Base-by-base conservation (phyloP, 2,888 invertebrate species). In the Agrotis segetum region DNA sequence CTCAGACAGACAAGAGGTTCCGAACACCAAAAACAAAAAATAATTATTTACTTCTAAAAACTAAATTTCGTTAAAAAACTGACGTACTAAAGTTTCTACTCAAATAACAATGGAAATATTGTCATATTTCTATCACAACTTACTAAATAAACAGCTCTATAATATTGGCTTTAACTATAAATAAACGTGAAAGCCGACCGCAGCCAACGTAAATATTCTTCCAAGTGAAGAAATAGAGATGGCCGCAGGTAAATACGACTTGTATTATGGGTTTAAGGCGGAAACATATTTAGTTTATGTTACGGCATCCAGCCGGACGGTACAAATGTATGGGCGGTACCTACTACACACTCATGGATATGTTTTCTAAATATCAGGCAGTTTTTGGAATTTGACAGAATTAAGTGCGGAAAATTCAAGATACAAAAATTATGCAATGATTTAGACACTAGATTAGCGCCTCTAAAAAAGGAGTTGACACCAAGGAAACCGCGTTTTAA, bases 161-260 rank as follows among this genome's bases (percentile, higher is more conserved):
- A 59, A 70, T 67, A 72, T 81, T 65, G 53, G 71, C 66, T 79
- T 77, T 79, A 71, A 77, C 79, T 75, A 81, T 82, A 85, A 85
- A 88, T 88, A 88, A 88, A 82, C 86, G 75, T 73, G 75, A 82
- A 83, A 83, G 78, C 75, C 63, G 74, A 44, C 69, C 72, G 70
- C 71, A 74, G 70, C 75, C 79, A 77, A 81, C 81, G 84, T 86
- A 88, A 90, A 90, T 88, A 84, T 83, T 83, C 87, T 87, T 88
- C 81, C 80, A 61, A 85, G 81, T 86, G 86, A 87, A 88, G 85
- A 87, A 91, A 89, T 88, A 88, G 88, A 87, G 83, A 86, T 87
- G 83, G 84, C 79, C 81, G 81, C 83, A 86, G 85, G 86, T 87
- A 90, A 88, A 89, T 86, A 84, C 83, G 85, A 73, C 67, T 83